Base-by-base conservation (phyloP, 1,140 invertebrate genomes). In the Drosophila pectinifera region DNA sequence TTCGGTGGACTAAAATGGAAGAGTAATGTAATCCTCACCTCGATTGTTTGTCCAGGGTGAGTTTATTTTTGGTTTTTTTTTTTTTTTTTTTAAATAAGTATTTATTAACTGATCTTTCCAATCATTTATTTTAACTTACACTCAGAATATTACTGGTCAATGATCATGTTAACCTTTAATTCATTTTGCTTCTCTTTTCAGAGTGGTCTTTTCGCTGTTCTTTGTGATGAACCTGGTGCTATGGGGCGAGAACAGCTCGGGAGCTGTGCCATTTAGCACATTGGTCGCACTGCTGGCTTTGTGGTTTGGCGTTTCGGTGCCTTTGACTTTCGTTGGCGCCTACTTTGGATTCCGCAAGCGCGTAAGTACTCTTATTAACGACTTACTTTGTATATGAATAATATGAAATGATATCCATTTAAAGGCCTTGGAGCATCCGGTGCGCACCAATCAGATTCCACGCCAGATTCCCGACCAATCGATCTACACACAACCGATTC, bases 1-100 rank as follows among this genome's bases (percentile, higher is more conserved):
- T 99, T 99, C 93, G 97, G 98, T 14, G 99, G 98, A 14, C 96
- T 99, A 81, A 97, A 98, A 91, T 99, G 99, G 99, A 99, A 99
- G 93, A 97, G 97, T 26, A 99, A 99, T 93, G 97, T 99, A 4
- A 92, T 99, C 28, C 93, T 99, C 0, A 99, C 99, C 8, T 98
- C 98, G 3, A 97, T 98, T 94, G 93, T 99, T 4, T 97, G 98
- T 91, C 98, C 98, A 31, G 97, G 98, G 98, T 98, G 90, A 94
- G 93, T 85, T 42, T 16, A 3, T 7, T 20, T 0, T 34, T 6
- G 56, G 36, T 14, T 24, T 55, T 34, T 0, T 7, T 22, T 22
- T n/a, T n/a, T n/a, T n/a, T n/a, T n/a, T n/a, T n/a, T n/a, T n/a
- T n/a, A n/a, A n/a, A n/a, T n/a, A n/a, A n/a, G n/a, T n/a, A n/a